Base-by-base conservation (phyloP, 2,888 invertebrate genomes). In the Cecidostiba fungosa region DNA sequence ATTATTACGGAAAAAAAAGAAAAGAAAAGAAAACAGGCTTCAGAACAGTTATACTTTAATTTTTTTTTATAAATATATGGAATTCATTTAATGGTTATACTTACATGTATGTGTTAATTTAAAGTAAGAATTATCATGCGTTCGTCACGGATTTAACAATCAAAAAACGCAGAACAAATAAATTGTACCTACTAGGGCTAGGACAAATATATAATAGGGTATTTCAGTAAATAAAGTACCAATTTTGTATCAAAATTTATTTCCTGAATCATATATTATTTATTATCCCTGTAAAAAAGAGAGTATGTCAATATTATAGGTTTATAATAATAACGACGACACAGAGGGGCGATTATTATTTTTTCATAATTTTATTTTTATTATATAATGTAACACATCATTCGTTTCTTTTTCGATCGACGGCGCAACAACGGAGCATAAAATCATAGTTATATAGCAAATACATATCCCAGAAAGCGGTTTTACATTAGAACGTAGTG, bases 311-410 rank as follows among this genome's bases (percentile, higher is more conserved):
- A 23, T n/a, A 14, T 14, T 69, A 47, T 43, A 8, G 23, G 32
- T 43, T n/a, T n/a, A 47, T 16, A 50, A 59, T 59, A n/a, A 77
- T 62, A 73, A 62, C 50, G 10, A 77, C n/a, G 23, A 84, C 74
- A 83, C 16, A 59, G 54, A 72, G 6, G 14, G 14, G 5, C n/a
- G 54, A 59, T 59, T 59, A 70, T 84, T 79, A 81, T 83, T 85
- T 85, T 85, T 85, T 85, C 47, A 87, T 85, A 87, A 82, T 87
- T 87, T 59, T 87, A 87, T 87, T 85, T 85, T 85, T 87, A 87
- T 87, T 87, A 85, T 82, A 87, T 85, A 87, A 85, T 81, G 79
- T 84, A 87, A 85, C 85, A 87, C 85, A 87, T 86, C 84, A 85
- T 87, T 87, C 85, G 73, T 85, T 81, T 82, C 54, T 83, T 84